Base-by-base conservation (phyloP, 2,888 invertebrate species). In the Cabera pusaria region DNA sequence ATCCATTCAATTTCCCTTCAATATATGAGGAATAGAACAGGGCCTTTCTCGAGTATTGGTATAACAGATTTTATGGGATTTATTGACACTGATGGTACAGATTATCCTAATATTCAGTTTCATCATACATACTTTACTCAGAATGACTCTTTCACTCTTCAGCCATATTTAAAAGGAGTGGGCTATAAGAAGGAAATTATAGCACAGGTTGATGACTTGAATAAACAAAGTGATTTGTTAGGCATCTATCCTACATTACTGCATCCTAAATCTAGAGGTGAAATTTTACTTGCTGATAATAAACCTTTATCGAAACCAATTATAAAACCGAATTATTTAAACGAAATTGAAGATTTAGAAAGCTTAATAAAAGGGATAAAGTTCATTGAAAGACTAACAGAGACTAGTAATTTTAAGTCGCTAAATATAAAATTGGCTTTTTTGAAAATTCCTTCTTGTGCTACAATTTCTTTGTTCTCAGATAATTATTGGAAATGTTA, bases 401-500 rank as follows among this genome's bases (percentile, higher is more conserved):
- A 35, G 1, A 49, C 46, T 4, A 18, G 38, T 20, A 41, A 23
- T 21, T 39, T 46, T 7, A 40, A 32, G 10, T 6, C 35, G 7
- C 16, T 44, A 7, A 41, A 33, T 6, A 29, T 44, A 2, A 8
- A 36, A 39, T 1, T 44, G 9, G 19, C 20, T 3, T 28, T 9
- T 18, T 21, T 49, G 10, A 27, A 41, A 12, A 33, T 46, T 32
- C 32, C 35, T 17, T 23, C 14, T n/a, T 49, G 45, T 20, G 19
- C 17, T 1, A 34, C 32, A 21, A 50, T 68, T 20, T 45, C 52
- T n/a, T 69, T 66, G 29, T 56, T 67, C 21, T 64, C 77, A 1
- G 77, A 89, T 23, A 64, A 64, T 19, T 93, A 91, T 62, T 91
- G 92, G 90, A 73, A 76, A 44, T 93, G 93, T 58, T 86, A 91